Base-by-base conservation (phyloP, 2,888 invertebrate genomes). In the Leuctra nigra region DNA sequence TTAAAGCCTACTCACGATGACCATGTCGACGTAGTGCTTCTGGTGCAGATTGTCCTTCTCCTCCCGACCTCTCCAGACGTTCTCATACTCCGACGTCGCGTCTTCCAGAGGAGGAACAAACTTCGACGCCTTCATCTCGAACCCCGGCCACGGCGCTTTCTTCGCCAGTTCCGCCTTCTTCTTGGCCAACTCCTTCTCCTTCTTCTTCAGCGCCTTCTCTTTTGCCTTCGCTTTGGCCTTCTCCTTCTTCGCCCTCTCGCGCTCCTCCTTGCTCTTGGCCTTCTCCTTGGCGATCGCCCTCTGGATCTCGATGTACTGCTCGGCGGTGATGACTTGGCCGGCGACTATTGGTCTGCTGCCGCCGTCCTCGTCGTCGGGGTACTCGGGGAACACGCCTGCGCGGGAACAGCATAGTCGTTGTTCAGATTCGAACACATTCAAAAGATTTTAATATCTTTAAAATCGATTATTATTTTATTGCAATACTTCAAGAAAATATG, bases 361-460 rank as follows among this genome's bases (percentile, higher is more conserved):
- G 4, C 90, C 90, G 9, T 55, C 53, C 11, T 58, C 80, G 33
- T 82, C 81, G 33, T 79, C 80, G 59, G 91, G 90, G 68, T 80
- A 86, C 61, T 83, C 82, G 59, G 89, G 88, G 67, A 90, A 87
- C 48, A 75, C 13, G 20, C 33, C 50, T 50, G 33, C 2, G 20
- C 11, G 39, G 20, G 20, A 39, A 14, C 14, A 9, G 2, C n/a
- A n/a, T n/a, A n/a, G n/a, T n/a, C n/a, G n/a, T n/a, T n/a, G n/a
- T n/a, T n/a, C n/a, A n/a, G n/a, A n/a, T n/a, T n/a, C n/a, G n/a
- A n/a, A n/a, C n/a, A n/a, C n/a, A n/a, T n/a, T n/a, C n/a, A n/a
- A n/a, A n/a, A n/a, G n/a, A n/a, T n/a, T n/a, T n/a, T n/a, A n/a
- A n/a, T n/a, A n/a, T n/a, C n/a, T n/a, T n/a, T n/a, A n/a, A n/a